Percentiles rank a stretch among this genome's conserved stretches.
Evolutionary conservation across 2,113 vertebrate genomes (phyloP).

Genomic region (Emydura subglobosa): DNA sequence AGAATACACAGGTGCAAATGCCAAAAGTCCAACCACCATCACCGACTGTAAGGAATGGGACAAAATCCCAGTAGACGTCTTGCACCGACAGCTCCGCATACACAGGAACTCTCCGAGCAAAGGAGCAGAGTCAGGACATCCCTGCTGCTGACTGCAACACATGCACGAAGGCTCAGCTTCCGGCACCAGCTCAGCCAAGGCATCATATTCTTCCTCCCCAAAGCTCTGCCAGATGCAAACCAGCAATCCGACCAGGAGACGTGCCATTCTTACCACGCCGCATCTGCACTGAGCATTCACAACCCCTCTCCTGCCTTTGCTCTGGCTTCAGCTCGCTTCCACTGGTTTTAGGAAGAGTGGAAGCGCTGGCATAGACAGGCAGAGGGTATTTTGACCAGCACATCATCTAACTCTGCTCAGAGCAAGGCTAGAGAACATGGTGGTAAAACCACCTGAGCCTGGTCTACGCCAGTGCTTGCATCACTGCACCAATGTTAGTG

Average conservation of each 20-base stretch:
- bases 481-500: rapidly evolving
- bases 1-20: not conserved
- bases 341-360: not conserved
- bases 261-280: not conserved
- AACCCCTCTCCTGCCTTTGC: not conserved
- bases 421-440: not conserved
- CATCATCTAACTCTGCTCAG: not conserved
- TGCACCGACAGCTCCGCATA: not conserved
- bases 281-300: not conserved
- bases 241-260: not conserved
- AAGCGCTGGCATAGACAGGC: not conserved
- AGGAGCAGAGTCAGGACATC: not conserved
- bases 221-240: not conserved
- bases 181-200: not conserved
- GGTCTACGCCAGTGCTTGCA: not conserved
- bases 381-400: not conserved
- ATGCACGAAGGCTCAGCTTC: not conserved
- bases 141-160: not conserved
- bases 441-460: not conserved
- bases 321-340: not conserved
- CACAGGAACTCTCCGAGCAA: not conserved
- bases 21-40: not conserved
- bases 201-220: not conserved
- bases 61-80: not conserved
- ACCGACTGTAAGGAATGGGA: not conserved